A percentile compares a stretch with the other conserved stretches of the same genome.
These are phyloP conservation scores for Malurus alboscapulatus DNA, from an alignment of 2,113 vertebrate genomes.

Conservation along the genomic window DNA sequence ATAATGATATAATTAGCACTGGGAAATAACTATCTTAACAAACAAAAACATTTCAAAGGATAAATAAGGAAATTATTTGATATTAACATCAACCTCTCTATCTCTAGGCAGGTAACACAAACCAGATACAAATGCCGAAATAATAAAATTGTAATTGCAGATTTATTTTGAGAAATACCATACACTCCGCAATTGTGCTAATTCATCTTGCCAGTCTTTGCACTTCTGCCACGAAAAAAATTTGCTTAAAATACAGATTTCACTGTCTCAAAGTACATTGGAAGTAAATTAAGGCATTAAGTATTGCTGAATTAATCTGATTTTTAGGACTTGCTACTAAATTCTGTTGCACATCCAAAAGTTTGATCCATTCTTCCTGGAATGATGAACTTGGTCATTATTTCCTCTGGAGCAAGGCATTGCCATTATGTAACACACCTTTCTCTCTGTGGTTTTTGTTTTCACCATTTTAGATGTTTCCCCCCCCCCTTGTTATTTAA, in stretches of 20 bases:
- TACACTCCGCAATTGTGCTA: background rate
- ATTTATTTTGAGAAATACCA: background rate
- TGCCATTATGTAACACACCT: background rate
- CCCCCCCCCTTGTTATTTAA: background rate
- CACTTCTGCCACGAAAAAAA: background rate
- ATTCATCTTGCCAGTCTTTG: background rate
- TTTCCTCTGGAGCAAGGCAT: background rate
- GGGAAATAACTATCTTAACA: conserved; percentile 13
- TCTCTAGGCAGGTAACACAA: background rate
- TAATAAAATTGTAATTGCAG: background rate
- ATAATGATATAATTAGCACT: background rate
- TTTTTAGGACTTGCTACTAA: background rate
- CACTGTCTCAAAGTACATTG: background rate
- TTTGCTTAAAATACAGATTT: conserved; percentile 15
- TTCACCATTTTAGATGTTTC: background rate
- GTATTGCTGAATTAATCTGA: background rate
- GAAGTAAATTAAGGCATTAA: conserved; percentile 41
- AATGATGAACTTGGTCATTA: background rate
- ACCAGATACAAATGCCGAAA: background rate
- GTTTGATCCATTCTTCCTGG: background rate
- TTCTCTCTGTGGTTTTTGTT: background rate
- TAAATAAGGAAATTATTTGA: background rate
- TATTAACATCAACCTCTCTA: background rate
- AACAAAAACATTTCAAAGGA: background rate
- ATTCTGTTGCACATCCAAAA: background rate